These are phyloP conservation scores for human DNA, from an alignment of 2,113 vertebrate genomes.

Conservation along the genomic window GRCh38 chr20:11266001-11266500, in stretches of 20 bases:
- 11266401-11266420: constrained; percentile 5
- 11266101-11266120: background rate
- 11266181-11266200: background rate
- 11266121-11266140: background rate
- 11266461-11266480: constrained; percentile 72
- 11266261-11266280: background rate
- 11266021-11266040: background rate
- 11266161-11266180: background rate
- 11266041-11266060: background rate
- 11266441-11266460: constrained; percentile 59
- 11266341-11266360: background rate
- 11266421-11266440: constrained; percentile 32
- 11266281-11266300: background rate
- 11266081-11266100: background rate
- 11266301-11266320: background rate
- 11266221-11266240: background rate
- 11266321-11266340: background rate
- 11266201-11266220: background rate
- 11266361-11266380: background rate
- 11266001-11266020: background rate
- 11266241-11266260: background rate
- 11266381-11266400: background rate
- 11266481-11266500: constrained; percentile 62
- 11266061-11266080: background rate
- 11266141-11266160: background rate